Percentiles rank a stretch among this genome's conserved stretches.
Conservation (phyloP, 2,888 invertebrate species). For the Sesamia inferens region DNA sequence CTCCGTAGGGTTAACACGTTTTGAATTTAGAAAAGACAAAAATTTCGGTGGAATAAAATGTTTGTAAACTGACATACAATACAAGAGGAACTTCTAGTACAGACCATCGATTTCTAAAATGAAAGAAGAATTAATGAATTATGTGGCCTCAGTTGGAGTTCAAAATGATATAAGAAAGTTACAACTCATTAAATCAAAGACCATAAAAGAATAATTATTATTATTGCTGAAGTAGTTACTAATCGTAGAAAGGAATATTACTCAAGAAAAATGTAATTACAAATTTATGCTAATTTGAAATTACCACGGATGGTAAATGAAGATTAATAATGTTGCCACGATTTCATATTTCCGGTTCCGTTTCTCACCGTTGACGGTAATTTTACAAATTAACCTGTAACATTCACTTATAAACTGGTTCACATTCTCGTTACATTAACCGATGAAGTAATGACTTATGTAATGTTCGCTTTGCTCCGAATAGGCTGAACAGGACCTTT, state of each 20-base stretch:
- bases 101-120: no score
- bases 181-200: neutral
- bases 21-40: neutral
- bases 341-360: conserved; percentile 63
- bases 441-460: conserved; percentile 55
- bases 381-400: conserved; percentile 50
- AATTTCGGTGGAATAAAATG: no score
- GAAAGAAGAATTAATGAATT: neutral
- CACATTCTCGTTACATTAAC: conserved; percentile 54
- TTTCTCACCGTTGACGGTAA: conserved; percentile 47
- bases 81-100: no score
- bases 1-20: neutral
- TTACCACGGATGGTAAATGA: conserved; percentile 41
- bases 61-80: no score
- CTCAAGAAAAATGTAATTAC: conserved; percentile 16
- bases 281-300: conserved; percentile 43
- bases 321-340: conserved; percentile 49
- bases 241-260: neutral
- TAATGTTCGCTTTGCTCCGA: conserved; percentile 49
- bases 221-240: neutral
- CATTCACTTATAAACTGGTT: conserved; percentile 54
- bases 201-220: neutral
- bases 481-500: conserved; percentile 56
- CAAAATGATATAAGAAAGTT: neutral
- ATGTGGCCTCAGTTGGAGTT: neutral